Percentiles rank a stretch among this genome's conserved stretches.
phyloP scores from a whole-genome alignment of 1,140 invertebrate genomes.

The Tetragonula clypearis region DNA sequence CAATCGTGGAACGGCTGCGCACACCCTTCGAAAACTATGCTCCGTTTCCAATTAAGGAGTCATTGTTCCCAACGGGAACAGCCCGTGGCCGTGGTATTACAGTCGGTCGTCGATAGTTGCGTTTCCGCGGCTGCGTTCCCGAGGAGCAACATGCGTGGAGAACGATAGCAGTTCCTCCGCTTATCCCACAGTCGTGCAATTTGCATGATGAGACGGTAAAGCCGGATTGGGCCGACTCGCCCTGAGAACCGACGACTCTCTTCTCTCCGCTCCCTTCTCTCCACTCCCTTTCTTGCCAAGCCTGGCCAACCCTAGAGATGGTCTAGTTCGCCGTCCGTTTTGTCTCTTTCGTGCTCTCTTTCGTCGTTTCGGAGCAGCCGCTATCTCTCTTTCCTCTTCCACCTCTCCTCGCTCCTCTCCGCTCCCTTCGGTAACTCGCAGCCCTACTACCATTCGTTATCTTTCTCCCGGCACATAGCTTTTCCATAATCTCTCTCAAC shows the following conservation, averaged over 20 bases:
- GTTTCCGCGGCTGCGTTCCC: slow-evolving; percentile 33
- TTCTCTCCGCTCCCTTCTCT: slow-evolving; percentile 5
- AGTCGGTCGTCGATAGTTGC: background rate
- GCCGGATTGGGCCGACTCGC: slow-evolving; percentile 54
- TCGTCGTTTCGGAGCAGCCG: background rate
- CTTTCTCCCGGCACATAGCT: slow-evolving; percentile 45
- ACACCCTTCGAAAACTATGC: slow-evolving; percentile 56
- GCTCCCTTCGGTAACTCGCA: slow-evolving; percentile 8
- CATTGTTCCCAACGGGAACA: slow-evolving; percentile 56
- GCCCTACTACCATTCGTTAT: slow-evolving; percentile 47
- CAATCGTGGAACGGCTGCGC: slow-evolving; percentile 29
- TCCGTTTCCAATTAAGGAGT: slow-evolving; percentile 61
- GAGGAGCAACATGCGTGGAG: slow-evolving; percentile 48
- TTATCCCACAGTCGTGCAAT: slow-evolving; percentile 68
- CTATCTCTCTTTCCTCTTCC: background rate
- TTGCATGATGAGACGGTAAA: slow-evolving; percentile 76
- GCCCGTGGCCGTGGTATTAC: slow-evolving; percentile 24
- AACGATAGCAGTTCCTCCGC: slow-evolving; percentile 49
- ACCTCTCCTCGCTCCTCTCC: slow-evolving; percentile 24
- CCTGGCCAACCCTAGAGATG: background rate
- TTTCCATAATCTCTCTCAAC: slow-evolving; percentile 62
- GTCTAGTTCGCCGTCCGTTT: slow-evolving; percentile 27
- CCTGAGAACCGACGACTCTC: slow-evolving; percentile 19
- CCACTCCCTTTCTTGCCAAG: background rate
- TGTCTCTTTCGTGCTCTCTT: slow-evolving; percentile 25